Evolutionary conservation across 2,888 invertebrate genomes (phyloP).

Genomic region (Octodonta nipae): DNA sequence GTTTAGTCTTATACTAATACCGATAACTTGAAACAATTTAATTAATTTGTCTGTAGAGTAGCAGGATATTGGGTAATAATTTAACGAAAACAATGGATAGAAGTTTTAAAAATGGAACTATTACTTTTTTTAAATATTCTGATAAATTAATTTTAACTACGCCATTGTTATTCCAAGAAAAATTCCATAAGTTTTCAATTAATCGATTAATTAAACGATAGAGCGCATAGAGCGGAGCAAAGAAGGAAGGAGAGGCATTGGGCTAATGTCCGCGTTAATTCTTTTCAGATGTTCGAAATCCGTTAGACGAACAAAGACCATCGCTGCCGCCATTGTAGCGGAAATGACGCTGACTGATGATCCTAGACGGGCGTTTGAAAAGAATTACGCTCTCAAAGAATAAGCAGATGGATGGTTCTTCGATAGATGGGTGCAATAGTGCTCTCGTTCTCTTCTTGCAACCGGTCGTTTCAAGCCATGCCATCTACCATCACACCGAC

Average conservation of each 20-base stretch:
- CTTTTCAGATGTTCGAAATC: conserved; percentile 25
- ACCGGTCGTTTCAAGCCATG: conserved; percentile 10
- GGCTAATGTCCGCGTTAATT: conserved; percentile 30
- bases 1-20: too few relatives aligned
- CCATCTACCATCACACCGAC: background rate
- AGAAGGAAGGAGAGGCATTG: conserved; percentile 13
- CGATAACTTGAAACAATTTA: too few relatives aligned
- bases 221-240: conserved; percentile 6
- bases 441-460: conserved; percentile 5
- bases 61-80: too few relatives aligned
- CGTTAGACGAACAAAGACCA: conserved; percentile 27
- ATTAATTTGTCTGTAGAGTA: too few relatives aligned
- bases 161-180: conserved; percentile 18
- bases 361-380: conserved; percentile 30
- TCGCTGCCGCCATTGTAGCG: conserved; percentile 30
- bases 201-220: conserved; percentile 32
- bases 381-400: conserved; percentile 32
- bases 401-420: conserved; percentile 33
- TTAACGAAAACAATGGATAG: too few relatives aligned
- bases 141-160: conserved; percentile 3
- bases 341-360: conserved; percentile 38
- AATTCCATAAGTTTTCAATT: conserved; percentile 31
- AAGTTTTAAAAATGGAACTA: too few relatives aligned
- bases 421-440: conserved; percentile 26
- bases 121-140: too few relatives aligned